Base-by-base conservation (phyloP, 2,888 invertebrate species). In the Sphaeridia pumilis region DNA sequence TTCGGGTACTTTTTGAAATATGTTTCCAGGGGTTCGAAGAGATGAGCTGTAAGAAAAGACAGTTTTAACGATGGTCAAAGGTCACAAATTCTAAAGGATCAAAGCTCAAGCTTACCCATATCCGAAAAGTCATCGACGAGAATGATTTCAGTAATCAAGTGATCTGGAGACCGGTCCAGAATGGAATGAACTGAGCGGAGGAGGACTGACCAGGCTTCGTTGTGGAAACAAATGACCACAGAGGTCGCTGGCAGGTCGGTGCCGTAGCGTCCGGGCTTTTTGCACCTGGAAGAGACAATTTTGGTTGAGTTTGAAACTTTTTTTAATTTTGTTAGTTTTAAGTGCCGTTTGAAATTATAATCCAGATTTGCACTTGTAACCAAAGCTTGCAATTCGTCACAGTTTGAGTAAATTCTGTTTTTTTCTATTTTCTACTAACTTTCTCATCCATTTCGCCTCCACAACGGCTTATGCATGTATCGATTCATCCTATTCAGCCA, bases 191-290 rank as follows among this genome's bases (percentile, higher is more conserved):
- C 93, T 0, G 97, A 95, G 49, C 97, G 76, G 54, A 97, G 73
- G 25, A 98, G 76, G 14, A 95, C 94, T 0, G 93, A 90, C 95
- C 97, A 97, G 1, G 97, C 97, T 74, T 98, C 98, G 72, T 98
- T 98, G 76, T 98, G 97, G 75, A 94, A 94, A 71, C 93, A 93
- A 67, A 94, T 86, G 58, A 94, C 84, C 22, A 94, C 92, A 44
- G 90, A 83, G 1, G 93, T 93, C 3, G 59, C 41, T 31, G 51
- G 48, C 14, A 52, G 41, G 22, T 55, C 41, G 28, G 27, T 10
- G 27, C 52, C n/a, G 36, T 50, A 55, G n/a, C 50, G 28, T 3
- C 21, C 41, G 7, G 58, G 25, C 12, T 51, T 46, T 38, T 60
- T 62, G 49, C 62, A 62, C 61, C 61, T 61, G 44, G 7, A 47